A percentile compares a stretch with the other conserved stretches of the same genome.
Conservation (phyloP, 2,113 vertebrate species). For the Clarias gariepinus region DNA sequence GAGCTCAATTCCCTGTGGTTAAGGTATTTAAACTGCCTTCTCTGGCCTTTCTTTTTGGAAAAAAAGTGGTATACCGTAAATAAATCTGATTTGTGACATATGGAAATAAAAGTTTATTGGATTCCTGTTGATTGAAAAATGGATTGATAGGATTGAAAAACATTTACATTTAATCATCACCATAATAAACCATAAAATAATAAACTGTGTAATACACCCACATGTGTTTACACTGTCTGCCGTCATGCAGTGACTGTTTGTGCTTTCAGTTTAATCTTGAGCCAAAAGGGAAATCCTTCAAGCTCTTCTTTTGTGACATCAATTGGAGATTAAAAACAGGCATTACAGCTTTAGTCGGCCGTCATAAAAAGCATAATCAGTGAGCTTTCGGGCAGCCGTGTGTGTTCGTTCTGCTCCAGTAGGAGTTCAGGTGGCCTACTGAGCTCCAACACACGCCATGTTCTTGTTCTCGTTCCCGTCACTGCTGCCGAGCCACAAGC, state of each 20-base stretch:
- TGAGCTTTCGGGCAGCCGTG: slow-evolving; percentile 42
- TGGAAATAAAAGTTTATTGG: not conserved
- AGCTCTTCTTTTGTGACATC: slow-evolving; percentile 16
- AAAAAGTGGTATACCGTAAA: not conserved
- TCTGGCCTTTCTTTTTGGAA: not conserved
- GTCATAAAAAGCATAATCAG: slow-evolving; percentile 32
- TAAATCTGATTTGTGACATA: not conserved
- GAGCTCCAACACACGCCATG: slow-evolving; percentile 59
- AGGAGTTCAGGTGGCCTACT: slow-evolving; percentile 72
- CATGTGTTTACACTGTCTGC: slow-evolving; percentile 13
- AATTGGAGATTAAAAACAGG: slow-evolving; percentile 25
- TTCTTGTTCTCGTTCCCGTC: slow-evolving; percentile 51
- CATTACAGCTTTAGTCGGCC: slow-evolving; percentile 21
- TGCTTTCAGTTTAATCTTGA: slow-evolving; percentile 12
- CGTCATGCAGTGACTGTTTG: slow-evolving; percentile 9
- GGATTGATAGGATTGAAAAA: not conserved
- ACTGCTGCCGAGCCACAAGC: slow-evolving; percentile 64
- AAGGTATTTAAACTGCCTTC: not conserved
- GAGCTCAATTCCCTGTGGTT: slow-evolving; percentile 25
- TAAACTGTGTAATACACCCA: slow-evolving; percentile 26
- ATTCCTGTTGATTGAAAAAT: not conserved
- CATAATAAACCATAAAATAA: not conserved
- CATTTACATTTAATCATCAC: slow-evolving; percentile 3
- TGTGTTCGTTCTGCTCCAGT: slow-evolving; percentile 51
- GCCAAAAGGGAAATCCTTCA: slow-evolving; percentile 15